These are phyloP conservation scores for Potamarius usumacintae DNA, from an alignment of 2,113 vertebrate genomes.

Conservation along the genomic window DNA sequence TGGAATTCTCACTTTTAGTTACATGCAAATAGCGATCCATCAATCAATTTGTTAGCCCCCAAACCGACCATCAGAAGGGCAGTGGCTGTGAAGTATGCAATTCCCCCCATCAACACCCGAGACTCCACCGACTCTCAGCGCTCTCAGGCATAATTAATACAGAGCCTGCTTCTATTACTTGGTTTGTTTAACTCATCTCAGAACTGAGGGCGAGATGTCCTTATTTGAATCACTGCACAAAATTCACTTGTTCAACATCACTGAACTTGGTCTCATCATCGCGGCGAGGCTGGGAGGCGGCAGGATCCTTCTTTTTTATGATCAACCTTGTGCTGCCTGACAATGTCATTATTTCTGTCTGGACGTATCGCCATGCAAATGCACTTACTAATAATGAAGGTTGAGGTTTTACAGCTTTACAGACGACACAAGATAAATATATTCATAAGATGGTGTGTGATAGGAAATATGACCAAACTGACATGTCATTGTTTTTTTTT, in stretches of 20 bases:
- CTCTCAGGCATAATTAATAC: slow-evolving; percentile 78
- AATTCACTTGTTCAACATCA: slow-evolving; percentile 75
- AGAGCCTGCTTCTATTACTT: slow-evolving; percentile 77
- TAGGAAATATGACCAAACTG: slow-evolving; percentile 23
- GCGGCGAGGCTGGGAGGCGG: slow-evolving; percentile 57
- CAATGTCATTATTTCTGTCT: slow-evolving; percentile 76
- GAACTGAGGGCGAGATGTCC: slow-evolving; percentile 73
- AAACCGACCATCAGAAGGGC: slow-evolving; percentile 74
- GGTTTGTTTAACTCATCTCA: slow-evolving; percentile 77
- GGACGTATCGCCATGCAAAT: slow-evolving; percentile 51
- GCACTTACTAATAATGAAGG: slow-evolving; percentile 52
- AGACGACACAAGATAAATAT: slow-evolving; percentile 35
- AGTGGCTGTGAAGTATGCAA: slow-evolving; percentile 76
- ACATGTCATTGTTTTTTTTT: not conserved
- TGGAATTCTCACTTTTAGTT: slow-evolving; percentile 68
- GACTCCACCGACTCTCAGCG: slow-evolving; percentile 65
- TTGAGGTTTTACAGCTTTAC: slow-evolving; percentile 41
- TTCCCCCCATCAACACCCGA: slow-evolving; percentile 73
- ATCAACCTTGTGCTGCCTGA: slow-evolving; percentile 65
- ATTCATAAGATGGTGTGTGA: slow-evolving; percentile 3
- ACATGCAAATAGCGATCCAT: slow-evolving; percentile 79
- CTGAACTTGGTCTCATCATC: slow-evolving; percentile 69
- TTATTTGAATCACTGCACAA: slow-evolving; percentile 73
- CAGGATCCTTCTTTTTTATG: slow-evolving; percentile 69
- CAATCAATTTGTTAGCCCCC: slow-evolving; percentile 75